Evolutionary conservation across 2,113 vertebrate genomes (phyloP).

Genomic region (Cephalopterus ornatus): DNA sequence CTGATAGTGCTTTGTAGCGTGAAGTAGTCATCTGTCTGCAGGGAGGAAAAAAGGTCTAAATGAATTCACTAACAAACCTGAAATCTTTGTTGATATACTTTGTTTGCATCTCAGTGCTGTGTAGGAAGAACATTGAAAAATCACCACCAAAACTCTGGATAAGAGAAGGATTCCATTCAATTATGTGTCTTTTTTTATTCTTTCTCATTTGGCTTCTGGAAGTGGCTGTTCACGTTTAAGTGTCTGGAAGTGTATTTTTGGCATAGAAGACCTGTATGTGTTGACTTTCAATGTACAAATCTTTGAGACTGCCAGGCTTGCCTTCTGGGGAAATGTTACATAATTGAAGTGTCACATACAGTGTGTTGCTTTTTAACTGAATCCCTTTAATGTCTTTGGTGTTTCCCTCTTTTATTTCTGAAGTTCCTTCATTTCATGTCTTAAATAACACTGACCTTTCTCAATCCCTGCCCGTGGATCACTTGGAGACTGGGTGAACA

Average conservation of each 20-base stretch:
- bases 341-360: neutral
- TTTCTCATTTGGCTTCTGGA: neutral
- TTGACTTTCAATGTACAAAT: neutral
- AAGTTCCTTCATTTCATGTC: neutral
- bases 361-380: neutral
- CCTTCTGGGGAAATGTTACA: neutral
- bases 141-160: neutral
- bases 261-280: neutral
- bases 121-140: neutral
- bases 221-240: neutral
- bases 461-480: neutral
- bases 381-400: neutral
- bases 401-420: slow-evolving; percentile 24
- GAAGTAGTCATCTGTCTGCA: neutral
- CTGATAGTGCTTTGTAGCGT: neutral
- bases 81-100: neutral
- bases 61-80: neutral
- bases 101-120: neutral
- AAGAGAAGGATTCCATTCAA: neutral
- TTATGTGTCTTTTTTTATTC: neutral
- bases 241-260: neutral
- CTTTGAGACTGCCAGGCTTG: neutral
- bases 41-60: neutral
- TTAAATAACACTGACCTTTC: slow-evolving; percentile 15
- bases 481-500: neutral